Percentiles rank a stretch among this genome's conserved stretches.
These are phyloP conservation scores for Lithophane leautieri DNA, from an alignment of 2,888 invertebrate species.

Conservation along the genomic window DNA sequence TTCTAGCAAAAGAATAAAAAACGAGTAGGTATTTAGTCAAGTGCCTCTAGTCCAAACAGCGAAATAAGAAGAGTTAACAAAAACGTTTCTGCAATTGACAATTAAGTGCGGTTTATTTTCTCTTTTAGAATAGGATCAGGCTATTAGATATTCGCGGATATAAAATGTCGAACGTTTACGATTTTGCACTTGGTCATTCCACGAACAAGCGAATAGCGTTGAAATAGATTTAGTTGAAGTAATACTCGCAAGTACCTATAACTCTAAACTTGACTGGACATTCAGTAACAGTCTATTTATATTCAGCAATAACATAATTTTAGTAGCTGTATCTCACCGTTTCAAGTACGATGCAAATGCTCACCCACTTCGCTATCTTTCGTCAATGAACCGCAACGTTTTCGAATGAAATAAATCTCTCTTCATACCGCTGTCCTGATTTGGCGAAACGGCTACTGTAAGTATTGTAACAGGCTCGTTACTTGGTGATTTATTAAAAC, in stretches of 20 bases:
- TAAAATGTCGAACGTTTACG: slow-evolving; percentile 15
- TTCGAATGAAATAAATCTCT: slow-evolving; percentile 77
- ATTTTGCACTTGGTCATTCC: slow-evolving; percentile 24
- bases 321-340: slow-evolving; percentile 30
- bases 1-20: too few species aligned
- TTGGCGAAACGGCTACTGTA: slow-evolving; percentile 83
- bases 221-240: slow-evolving; percentile 37
- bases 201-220: slow-evolving; percentile 16
- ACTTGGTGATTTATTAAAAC: slow-evolving; percentile 83
- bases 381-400: slow-evolving; percentile 66
- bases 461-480: slow-evolving; percentile 77
- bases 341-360: slow-evolving; percentile 49
- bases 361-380: slow-evolving; percentile 69
- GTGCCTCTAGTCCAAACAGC: background rate
- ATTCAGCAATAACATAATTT: slow-evolving; percentile 42
- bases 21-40: too few species aligned
- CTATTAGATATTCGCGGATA: slow-evolving; percentile 14
- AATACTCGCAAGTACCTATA: slow-evolving; percentile 26
- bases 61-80: slow-evolving; percentile 10
- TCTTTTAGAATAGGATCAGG: background rate
- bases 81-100: slow-evolving; percentile 10
- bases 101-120: slow-evolving; percentile 6
- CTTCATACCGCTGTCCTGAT: slow-evolving; percentile 79
- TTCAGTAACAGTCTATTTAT: slow-evolving; percentile 51
- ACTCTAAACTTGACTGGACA: slow-evolving; percentile 41